These are phyloP conservation scores for Agrypnus murinus DNA, from an alignment of 2,888 invertebrate genomes.

Conservation along the genomic window DNA sequence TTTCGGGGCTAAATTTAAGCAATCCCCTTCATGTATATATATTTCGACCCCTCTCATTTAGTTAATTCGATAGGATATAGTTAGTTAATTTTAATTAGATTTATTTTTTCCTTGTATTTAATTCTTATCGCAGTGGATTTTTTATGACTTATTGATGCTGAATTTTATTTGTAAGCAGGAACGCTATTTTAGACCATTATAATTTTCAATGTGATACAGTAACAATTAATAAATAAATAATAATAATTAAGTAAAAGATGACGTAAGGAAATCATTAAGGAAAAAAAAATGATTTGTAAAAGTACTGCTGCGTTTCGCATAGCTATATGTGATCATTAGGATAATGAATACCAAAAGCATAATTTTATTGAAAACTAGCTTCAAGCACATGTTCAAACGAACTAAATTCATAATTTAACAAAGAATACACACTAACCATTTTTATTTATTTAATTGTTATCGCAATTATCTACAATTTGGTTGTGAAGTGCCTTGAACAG, in stretches of 20 bases:
- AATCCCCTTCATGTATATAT: constrained; percentile 30
- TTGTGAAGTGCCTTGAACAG: too few species aligned
- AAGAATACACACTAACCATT: too few species aligned
- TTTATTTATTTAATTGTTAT: too few species aligned
- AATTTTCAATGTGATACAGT: background rate
- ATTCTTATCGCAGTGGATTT: background rate
- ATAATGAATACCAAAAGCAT: constrained; percentile 29
- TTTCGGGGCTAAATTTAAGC: constrained; percentile 54
- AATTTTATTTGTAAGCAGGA: background rate
- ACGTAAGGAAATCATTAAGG: constrained; percentile 15
- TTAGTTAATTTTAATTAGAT: constrained; percentile 39
- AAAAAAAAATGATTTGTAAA: constrained; percentile 17
- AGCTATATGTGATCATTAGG: constrained; percentile 27
- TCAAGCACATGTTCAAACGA: too few species aligned
- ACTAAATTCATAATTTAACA: too few species aligned
- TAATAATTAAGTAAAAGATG: constrained; percentile 12
- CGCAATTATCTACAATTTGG: constrained; percentile 1
- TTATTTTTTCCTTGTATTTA: constrained; percentile 23
- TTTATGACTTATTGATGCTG: background rate
- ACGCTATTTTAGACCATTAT: background rate
- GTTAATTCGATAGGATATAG: constrained; percentile 36
- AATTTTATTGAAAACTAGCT: too few species aligned
- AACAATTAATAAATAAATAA: background rate
- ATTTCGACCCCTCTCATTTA: constrained; percentile 40
- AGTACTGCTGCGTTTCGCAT: constrained; percentile 19